A percentile compares a stretch with the other conserved stretches of the same genome.
phyloP scores from a whole-genome alignment of 1,140 invertebrate species.

The Pemphigus obesinymphae region DNA sequence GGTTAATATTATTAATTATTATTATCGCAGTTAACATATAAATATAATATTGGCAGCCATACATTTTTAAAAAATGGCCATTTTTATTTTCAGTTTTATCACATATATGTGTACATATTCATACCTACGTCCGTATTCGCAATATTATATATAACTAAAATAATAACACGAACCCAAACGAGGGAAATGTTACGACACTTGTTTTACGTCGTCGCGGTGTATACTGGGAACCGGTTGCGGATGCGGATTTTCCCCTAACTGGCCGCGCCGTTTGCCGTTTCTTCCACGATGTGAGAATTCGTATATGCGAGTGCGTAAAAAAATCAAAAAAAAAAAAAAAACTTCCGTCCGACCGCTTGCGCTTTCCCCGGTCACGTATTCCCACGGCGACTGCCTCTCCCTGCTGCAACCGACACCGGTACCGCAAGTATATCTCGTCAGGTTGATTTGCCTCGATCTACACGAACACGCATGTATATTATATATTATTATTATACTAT shows the following conservation, averaged over 20 bases:
- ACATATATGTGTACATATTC: too few species aligned
- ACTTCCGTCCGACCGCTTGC: background rate
- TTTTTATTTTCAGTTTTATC: too few species aligned
- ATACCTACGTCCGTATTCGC: background rate
- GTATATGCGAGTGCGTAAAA: background rate
- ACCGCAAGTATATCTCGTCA: background rate
- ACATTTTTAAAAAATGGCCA: too few species aligned
- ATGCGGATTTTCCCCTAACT: conserved; percentile 16
- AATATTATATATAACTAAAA: background rate
- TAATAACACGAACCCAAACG: background rate
- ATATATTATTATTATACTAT: too few species aligned
- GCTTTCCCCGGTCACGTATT: conserved; percentile 33
- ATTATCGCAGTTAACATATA: too few species aligned
- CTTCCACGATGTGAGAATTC: background rate
- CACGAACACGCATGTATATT: background rate
- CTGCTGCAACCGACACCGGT: background rate
- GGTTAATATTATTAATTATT: too few species aligned
- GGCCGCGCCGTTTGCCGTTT: background rate
- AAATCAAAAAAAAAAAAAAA: background rate
- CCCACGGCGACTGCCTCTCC: background rate
- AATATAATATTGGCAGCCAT: too few species aligned
- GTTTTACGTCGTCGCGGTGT: background rate
- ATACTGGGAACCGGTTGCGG: conserved; percentile 17
- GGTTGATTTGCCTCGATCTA: background rate
- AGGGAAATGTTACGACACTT: background rate